A percentile compares a stretch with the other conserved stretches of the same genome.
Conservation (phyloP, 2,113 vertebrate genomes). For the Crotalus helleri region DNA sequence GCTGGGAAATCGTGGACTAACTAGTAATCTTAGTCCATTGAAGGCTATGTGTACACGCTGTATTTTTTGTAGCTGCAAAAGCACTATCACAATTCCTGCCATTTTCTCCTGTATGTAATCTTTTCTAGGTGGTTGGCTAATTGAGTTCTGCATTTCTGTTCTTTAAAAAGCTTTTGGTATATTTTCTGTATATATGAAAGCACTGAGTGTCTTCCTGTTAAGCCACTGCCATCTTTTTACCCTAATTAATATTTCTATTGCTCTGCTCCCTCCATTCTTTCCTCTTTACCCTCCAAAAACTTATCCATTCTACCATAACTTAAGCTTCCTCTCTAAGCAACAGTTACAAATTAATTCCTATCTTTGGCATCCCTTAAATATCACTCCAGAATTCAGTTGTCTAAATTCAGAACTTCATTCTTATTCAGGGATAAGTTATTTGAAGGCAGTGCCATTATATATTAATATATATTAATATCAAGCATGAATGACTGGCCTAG, state of each 20-base stretch:
- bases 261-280: neutral
- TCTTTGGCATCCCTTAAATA: neutral
- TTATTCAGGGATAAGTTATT: neutral
- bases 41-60: neutral
- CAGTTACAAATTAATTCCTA: neutral
- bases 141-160: neutral
- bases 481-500: neutral
- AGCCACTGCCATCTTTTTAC: neutral
- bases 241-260: neutral
- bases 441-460: neutral
- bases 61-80: neutral
- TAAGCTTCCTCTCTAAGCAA: neutral
- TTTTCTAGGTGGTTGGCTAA: neutral
- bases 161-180: neutral
- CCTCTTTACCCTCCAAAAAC: neutral
- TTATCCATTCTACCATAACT: neutral
- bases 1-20: neutral
- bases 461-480: neutral
- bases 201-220: neutral
- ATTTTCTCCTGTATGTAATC: neutral
- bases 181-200: neutral
- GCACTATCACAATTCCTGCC: neutral
- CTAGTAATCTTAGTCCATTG: neutral
- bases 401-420: neutral
- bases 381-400: neutral